Evolutionary conservation across 2,888 invertebrate genomes (phyloP), one percentile per base, ranked within the genome.

Genomic region (Nymphalis c-album): DNA sequence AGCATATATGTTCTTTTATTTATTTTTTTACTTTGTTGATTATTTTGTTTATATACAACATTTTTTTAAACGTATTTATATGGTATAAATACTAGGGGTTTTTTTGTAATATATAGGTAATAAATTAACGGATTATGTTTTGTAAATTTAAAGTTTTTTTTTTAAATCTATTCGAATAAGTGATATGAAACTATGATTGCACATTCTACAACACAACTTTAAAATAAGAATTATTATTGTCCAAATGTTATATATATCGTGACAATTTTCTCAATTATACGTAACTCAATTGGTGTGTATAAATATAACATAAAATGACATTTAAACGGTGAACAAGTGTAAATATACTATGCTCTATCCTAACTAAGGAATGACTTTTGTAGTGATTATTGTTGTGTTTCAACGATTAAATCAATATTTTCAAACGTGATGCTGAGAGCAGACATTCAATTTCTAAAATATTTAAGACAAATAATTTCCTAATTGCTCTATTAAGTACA

Each of bases 301-400:
- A 63, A 22, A 18, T 64, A 55, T 48, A 31, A 62, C 26, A 47
- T 13, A 31, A 60, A 62, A 63, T 48, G 46, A 59, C 47, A 18
- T 59, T 26, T 31, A 65, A 66, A 69, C 69, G 62, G 51, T 67
- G 63, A 71, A 71, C 69, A 63, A 69, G 58, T 71, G 69, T 71
- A 71, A 71, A 69, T 73, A 70, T 35, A 51, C 45, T 65, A 55
- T 48, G 55, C 59, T 58, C 50, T 60, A 55, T 57, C 70, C 67
- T 70, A 70, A 64, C 61, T 71, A 48, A 71, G 72, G 71, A 72
- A 72, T 72, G 72, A 72, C 71, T 68, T 72, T 65, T 13, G 50
- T 67, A 72, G 73, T 72, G 73, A 73, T 73, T 72, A 55, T 70
- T 72, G 72, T 70, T 72, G 70, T 65, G n/a, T 53, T 31, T 18